Conservation (phyloP, 2,113 vertebrate genomes). For the Aleadryas rufinucha region DNA sequence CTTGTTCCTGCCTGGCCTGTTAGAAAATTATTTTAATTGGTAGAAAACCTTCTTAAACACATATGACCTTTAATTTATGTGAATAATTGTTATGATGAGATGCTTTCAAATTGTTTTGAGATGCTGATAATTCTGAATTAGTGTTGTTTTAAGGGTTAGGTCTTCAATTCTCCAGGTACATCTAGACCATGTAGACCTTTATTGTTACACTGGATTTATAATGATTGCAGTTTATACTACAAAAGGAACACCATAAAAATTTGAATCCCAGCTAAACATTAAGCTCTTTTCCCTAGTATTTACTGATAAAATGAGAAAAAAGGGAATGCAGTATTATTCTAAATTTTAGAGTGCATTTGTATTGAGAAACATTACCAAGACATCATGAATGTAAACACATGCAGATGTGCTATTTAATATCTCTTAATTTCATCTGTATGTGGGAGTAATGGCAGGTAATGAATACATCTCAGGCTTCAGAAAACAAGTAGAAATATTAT, state of each 20-base stretch:
- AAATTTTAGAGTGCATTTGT: background rate
- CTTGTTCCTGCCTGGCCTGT: background rate
- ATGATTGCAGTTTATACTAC: background rate
- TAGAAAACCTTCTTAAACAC: background rate
- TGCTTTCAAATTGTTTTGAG: background rate
- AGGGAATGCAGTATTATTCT: background rate
- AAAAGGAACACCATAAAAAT: background rate
- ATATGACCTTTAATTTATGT: background rate
- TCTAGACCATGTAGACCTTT: background rate
- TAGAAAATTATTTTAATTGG: background rate
- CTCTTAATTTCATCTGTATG: background rate
- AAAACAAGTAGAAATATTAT: background rate
- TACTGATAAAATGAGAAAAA: background rate
- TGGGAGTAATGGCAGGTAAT: background rate
- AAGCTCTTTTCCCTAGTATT: background rate
- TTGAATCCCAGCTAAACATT: background rate
- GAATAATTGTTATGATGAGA: background rate
- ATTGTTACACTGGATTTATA: background rate
- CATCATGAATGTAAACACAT: background rate
- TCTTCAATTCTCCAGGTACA: background rate
- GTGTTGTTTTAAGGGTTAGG: background rate
- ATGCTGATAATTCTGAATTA: background rate
- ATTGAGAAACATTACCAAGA: background rate
- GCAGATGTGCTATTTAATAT: background rate
- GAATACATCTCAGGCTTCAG: background rate